Base-by-base conservation (phyloP, 53 echinoderm and acorn worm genomes). In the Stichopus horrens region DNA sequence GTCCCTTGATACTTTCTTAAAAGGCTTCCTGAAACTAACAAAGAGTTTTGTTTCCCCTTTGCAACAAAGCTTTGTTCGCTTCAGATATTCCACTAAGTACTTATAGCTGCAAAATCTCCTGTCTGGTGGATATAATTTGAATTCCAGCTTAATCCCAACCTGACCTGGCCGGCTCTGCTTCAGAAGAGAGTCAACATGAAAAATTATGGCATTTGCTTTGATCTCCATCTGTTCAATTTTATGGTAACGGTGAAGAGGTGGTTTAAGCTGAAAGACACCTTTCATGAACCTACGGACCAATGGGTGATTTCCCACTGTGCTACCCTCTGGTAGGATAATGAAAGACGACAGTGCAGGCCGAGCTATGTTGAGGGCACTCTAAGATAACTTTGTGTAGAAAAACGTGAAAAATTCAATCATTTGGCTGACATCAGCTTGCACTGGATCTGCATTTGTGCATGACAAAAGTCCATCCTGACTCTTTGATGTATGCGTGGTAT, bases 271-370 rank as follows among this genome's bases (percentile, higher is more conserved):
- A 86, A 79, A 89, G 37, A 89, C 76, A 23, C 92, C 81, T 71
- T 57, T 83, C 19, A 75, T 9, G 54, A 89, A 92, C 21, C 88
- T 57, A 6, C 14, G 6, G 53, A 91, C 73, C 4, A 91, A 74
- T 10, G 92, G 92, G 23, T 92, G 92, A 19, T 75, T 22, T 14
- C 92, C 92, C 20, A 92, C 54, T 21, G 89, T 51, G 23, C 52
- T 6, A 19, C 57, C 86, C 11, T 68, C 74, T 7, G 23, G n/a
- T 10, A 86, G 55, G 52, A 37, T n/a, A 5, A 90, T 4, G 21
- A 75, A 74, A 9, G 90, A 86, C 8, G 86, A 86, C 13, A 90
- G 58, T 23, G 86, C 90, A 86, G 82, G 55, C 52, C 59, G 16
- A 10, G 90, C 90, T 11, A 10, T n/a, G 58, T 90, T 90, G 19